Base-by-base conservation (phyloP, 2,113 vertebrate genomes). In the Ceyx cyanopectus region DNA sequence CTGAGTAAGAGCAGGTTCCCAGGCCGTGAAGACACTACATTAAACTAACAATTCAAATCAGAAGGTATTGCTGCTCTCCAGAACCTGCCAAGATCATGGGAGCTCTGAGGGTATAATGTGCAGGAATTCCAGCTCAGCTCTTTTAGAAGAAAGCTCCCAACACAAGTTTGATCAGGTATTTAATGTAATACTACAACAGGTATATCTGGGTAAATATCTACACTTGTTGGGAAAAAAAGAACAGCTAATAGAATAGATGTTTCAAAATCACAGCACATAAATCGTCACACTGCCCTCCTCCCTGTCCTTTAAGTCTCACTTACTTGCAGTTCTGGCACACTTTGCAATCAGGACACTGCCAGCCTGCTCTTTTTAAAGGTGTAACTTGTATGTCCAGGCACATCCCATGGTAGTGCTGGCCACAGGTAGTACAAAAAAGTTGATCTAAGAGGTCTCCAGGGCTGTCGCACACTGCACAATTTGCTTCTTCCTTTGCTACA, bases 281-380 rank as follows among this genome's bases (percentile, higher is more conserved):
- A 67, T 40, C 32, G 48, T 62, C 62, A 77, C 21, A 68, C 21
- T 5, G 6, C 30, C 13, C 30, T 56, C 66, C 43, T 57, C 50
- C 53, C 14, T 0, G 2, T 24, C n/a, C 54, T 80, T 18, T 9
- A 80, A 46, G 14, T 70, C 43, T 76, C 92, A 97, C 99, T 99
- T 98, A 99, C 99, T 99, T 99, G 99, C 99, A 99, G 88, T 98
- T 98, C 97, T 98, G 98, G 98, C 99, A 99, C 92, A 99, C 98
- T 97, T 98, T 98, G 98, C 99, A 99, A 85, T 98, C 98, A 40
- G 98, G 98, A 96, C 99, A 99, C 93, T 99, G 99, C 99, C 99
- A 99, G 73, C 99, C 99, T n/a, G 98, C 98, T 96, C 99, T 98
- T 94, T 98, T 98, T 83, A 99, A 95, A 53, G 98, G 97, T 73